A percentile compares a stretch with the other conserved stretches of the same genome.
phyloP scores from a whole-genome alignment of 2,888 invertebrate species.

The Chrysopilus asiliformis region DNA sequence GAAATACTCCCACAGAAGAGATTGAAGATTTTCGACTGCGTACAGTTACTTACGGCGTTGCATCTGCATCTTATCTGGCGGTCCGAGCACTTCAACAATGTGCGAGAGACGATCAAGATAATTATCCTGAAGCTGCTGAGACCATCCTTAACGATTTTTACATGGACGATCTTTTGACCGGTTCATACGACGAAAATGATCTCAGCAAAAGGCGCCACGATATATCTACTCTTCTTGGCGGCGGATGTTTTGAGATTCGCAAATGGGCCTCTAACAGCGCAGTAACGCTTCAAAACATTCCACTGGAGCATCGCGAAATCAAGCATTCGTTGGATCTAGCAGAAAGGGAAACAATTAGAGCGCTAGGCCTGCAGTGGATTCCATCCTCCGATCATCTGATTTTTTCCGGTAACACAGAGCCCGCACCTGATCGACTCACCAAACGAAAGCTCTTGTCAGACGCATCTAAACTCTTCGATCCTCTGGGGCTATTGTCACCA shows the following conservation, averaged over 20 bases:
- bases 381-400: slow-evolving; percentile 10
- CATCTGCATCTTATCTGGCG: slow-evolving; percentile 9
- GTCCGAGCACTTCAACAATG: slow-evolving; percentile 7
- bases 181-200: slow-evolving; percentile 2
- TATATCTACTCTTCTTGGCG: background rate
- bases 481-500: slow-evolving; percentile 15
- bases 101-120: slow-evolving; percentile 1
- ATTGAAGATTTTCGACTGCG: slow-evolving; percentile 7
- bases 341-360: no score
- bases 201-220: background rate
- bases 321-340: slow-evolving; percentile 10
- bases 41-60: slow-evolving; percentile 11
- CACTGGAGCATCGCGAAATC: slow-evolving; percentile 10
- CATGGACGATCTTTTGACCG: slow-evolving; percentile 7
- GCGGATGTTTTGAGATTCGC: slow-evolving; percentile 5
- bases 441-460: slow-evolving; percentile 17
- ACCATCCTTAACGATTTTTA: background rate
- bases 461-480: slow-evolving; percentile 18
- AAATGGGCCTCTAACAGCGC: slow-evolving; percentile 10
- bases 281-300: slow-evolving; percentile 6
- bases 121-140: slow-evolving; percentile 5
- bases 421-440: slow-evolving; percentile 6
- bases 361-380: slow-evolving; percentile 14
- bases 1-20: slow-evolving; percentile 5
- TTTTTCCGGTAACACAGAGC: background rate